These are phyloP conservation scores for Neomorphus geoffroyi DNA, from an alignment of 2,797 vertebrate species.

Conservation along the genomic window DNA sequence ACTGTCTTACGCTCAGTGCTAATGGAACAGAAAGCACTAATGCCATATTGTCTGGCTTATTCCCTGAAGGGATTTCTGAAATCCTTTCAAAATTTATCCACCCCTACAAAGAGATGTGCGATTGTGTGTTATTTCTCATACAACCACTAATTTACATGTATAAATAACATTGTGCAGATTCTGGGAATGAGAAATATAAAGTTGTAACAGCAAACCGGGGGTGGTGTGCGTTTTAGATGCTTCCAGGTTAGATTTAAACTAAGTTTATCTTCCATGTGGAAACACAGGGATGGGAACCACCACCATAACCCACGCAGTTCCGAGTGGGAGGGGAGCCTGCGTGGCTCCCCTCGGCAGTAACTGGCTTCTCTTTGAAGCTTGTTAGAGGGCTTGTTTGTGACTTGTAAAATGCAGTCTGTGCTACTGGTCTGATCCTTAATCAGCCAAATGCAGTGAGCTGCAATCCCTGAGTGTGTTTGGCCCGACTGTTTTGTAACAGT, in stretches of 20 bases:
- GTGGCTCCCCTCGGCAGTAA: not conserved
- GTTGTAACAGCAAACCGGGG: not conserved
- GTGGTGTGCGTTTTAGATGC: not conserved
- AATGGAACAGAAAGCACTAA: not conserved
- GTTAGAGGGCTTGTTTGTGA: not conserved
- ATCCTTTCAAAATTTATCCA: not conserved
- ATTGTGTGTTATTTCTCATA: not conserved
- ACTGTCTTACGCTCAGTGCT: not conserved
- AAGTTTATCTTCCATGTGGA: not conserved
- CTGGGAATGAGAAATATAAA: not conserved
- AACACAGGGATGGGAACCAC: not conserved
- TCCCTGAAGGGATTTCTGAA: not conserved
- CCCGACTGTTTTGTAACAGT: not conserved
- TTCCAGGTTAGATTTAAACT: not conserved
- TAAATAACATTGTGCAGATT: not conserved
- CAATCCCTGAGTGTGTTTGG: not conserved
- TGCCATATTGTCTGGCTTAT: not conserved
- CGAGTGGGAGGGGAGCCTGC: not conserved
- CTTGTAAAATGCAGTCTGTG: not conserved
- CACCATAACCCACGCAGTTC: not conserved
- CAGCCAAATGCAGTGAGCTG: not conserved
- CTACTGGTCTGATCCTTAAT: not conserved
- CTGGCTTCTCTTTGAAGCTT: not conserved
- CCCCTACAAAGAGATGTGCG: not conserved
- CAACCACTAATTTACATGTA: not conserved